Base-by-base conservation (phyloP, 2,113 vertebrate species). In the Rhadina sibilatrix region DNA sequence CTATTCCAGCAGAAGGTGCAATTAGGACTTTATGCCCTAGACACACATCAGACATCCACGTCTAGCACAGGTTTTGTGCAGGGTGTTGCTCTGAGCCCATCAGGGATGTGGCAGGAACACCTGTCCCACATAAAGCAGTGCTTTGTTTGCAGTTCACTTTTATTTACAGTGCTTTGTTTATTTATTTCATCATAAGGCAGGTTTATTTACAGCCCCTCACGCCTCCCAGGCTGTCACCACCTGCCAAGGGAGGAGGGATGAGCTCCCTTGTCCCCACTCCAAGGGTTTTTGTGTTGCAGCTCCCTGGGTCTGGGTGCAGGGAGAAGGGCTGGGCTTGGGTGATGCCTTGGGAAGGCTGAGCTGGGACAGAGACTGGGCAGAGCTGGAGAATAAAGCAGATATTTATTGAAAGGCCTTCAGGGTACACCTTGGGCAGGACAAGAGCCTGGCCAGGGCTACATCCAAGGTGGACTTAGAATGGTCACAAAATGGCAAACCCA, bases 201-300 rank as follows among this genome's bases (percentile, higher is more conserved):
- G 15, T 64, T 76, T 35, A 47, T 52, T 71, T 23, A 24, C 79
- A 61, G 46, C 77, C 15, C 44, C 42, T 46, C 63, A 4, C 15
- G 14, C 4, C 47, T 9, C 35, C 54, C 76, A 14, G 38, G 42
- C 31, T 49, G 49, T 12, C 44, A 42, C 4, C 52, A 30, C 65
- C 40, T 28, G 17, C 50, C 7, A 2, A 4, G 33, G 4, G 10
- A 47, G 44, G n/a, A 56, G 9, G 18, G 49, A 23, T 61, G 53
- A 77, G 60, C 47, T 70, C 1, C 1, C 9, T 3, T 33, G 1
- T 1, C 11, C 59, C 5, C 2, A 12, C 37, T 46, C 47, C 79
- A 25, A 2, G 1, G 1, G 28, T 33, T 37, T 31, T 37, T 40
- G 63, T 0, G 0, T 0, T 20, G 42, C 56, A 33, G 70, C n/a